Evolutionary conservation across 2,113 vertebrate species (phyloP).

Genomic region (Dipodomys stephensi): DNA sequence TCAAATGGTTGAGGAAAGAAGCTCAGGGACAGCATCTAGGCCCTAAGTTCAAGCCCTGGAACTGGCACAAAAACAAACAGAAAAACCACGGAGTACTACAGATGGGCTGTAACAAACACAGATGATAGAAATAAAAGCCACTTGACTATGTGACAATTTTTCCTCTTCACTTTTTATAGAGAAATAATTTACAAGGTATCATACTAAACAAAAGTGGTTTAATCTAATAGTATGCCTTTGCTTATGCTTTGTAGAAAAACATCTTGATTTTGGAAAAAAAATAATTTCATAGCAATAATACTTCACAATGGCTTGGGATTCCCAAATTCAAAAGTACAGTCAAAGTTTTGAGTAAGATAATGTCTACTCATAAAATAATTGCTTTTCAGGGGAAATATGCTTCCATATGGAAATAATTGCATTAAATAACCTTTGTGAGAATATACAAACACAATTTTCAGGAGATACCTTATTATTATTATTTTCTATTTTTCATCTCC

Average conservation of each 20-base stretch:
- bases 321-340: constrained; percentile 5
- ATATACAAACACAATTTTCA: neutral
- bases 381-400: neutral
- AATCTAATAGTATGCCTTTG: constrained; percentile 40
- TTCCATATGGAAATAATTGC: neutral
- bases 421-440: neutral
- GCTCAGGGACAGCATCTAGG: too few species aligned
- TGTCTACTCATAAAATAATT: constrained; percentile 24
- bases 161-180: neutral
- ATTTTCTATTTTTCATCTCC: neutral
- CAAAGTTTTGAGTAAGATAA: neutral
- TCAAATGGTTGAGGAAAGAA: too few species aligned
- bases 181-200: neutral
- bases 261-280: constrained; percentile 60
- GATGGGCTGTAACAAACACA: constrained; percentile 53
- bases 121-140: neutral
- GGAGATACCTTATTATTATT: neutral
- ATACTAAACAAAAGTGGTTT: neutral
- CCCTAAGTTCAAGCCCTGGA: too few species aligned
- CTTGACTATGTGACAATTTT: neutral
- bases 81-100: constrained; percentile 38
- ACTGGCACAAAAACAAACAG: too few species aligned
- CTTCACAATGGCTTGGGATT: neutral
- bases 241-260: constrained; percentile 7
- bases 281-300: constrained; percentile 32